Conservation (phyloP, 2,113 vertebrate genomes). For the Puffinus mauretanicus region DNA sequence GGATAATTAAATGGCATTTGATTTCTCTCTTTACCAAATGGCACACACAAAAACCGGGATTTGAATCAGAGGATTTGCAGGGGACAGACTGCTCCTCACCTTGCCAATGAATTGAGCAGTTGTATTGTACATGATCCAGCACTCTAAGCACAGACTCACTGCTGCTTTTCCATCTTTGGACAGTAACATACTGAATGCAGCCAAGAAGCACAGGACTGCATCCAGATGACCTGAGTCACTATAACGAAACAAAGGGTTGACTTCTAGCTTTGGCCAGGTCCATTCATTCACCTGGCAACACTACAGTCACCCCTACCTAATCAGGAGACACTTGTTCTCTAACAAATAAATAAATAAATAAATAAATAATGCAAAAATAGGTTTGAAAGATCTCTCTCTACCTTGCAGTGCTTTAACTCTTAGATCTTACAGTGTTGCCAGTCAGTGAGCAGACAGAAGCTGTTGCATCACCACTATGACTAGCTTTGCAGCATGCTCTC, state of each 20-base stretch:
- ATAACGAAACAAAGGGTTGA: not conserved
- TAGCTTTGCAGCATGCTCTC: not conserved
- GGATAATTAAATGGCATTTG: constrained; percentile 7
- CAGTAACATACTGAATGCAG: not conserved
- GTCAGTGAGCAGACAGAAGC: not conserved
- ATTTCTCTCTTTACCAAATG: constrained; percentile 3
- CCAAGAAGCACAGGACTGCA: not conserved
- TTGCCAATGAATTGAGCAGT: constrained; percentile 7
- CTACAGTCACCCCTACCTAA: not conserved
- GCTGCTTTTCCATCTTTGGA: not conserved
- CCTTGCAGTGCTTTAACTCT: not conserved
- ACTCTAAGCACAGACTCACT: not conserved
- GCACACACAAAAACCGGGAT: not conserved
- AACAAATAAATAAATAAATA: not conserved
- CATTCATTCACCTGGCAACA: not conserved
- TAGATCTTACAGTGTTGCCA: not conserved
- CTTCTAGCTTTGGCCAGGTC: not conserved
- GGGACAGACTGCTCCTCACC: not conserved
- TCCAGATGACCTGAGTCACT: not conserved
- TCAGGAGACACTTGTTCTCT: not conserved
- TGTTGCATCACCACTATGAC: not conserved
- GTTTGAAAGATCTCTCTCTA: not conserved
- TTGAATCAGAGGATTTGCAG: not conserved
- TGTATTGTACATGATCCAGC: not conserved
- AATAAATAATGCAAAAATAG: not conserved